phyloP scores from a whole-genome alignment of 2,113 vertebrate genomes.

The Zosterops hypoxanthus region DNA sequence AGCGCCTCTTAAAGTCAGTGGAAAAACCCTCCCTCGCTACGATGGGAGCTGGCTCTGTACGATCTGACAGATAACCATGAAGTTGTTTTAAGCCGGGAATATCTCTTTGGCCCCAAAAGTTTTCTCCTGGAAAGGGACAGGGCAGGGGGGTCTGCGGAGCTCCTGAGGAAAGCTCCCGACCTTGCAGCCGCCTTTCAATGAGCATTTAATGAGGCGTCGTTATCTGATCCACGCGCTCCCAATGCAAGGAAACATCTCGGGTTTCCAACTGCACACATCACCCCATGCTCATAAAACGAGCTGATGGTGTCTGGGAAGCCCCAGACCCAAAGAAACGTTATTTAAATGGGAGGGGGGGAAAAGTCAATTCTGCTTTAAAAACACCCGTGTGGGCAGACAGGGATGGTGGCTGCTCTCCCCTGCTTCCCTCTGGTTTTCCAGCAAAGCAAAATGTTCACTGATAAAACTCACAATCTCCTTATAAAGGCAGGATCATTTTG shows the following conservation, averaged over 20 bases:
- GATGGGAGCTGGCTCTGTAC: neutral
- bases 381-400: neutral
- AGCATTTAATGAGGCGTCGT: neutral
- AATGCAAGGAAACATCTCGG: neutral
- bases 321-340: slow-evolving; percentile 13
- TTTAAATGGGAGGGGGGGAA: neutral
- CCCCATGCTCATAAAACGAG: slow-evolving; percentile 48
- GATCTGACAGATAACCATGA: slow-evolving; percentile 12
- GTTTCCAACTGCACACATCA: slow-evolving; percentile 43
- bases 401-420: neutral
- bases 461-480: slow-evolving; percentile 36
- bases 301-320: slow-evolving; percentile 64
- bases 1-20: slow-evolving; percentile 31
- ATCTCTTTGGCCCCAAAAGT: neutral
- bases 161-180: neutral
- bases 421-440: neutral
- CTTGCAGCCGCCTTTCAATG: neutral
- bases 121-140: neutral
- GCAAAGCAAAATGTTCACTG: neutral
- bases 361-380: neutral
- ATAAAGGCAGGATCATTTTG: slow-evolving; percentile 39
- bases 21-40: slow-evolving; percentile 53
- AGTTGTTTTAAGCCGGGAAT: slow-evolving; percentile 18
- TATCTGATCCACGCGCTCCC: slow-evolving; percentile 41
- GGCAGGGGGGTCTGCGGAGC: neutral